Evolutionary conservation across 2,888 invertebrate species (phyloP), one percentile per base, ranked within the genome.

Genomic region (Digitonthophagus gazella): DNA sequence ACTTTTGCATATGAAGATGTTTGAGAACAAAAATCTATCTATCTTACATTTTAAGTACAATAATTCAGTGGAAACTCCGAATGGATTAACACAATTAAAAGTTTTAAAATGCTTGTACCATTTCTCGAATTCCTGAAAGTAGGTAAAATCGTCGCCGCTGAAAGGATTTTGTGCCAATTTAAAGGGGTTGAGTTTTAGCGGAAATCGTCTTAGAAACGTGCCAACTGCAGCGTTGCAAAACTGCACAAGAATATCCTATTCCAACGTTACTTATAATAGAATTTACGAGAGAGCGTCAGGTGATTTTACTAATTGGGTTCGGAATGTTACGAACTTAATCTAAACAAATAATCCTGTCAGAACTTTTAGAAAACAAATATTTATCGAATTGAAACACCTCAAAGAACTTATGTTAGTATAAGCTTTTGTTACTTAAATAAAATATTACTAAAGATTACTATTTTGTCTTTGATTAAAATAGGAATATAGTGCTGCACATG

Each of bases 231-330:
- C 91, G 2, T 84, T 95, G 71, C 86, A 86, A 75, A 88, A 89
- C 76, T 92, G 93, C 78, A 88, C 90, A 66, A 89, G 90, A 77
- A 85, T 95, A 67, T 87, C 93, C n/a, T 94, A 95, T 83, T 87
- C 95, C 74, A 95, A 95, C 83, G 88, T 95, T 78, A 95, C 93
- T 71, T 95, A 95, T 83, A 95, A 96, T 82, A 90, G 90, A 80
- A 93, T 96, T 78, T 86, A 89, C 73, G 90, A 92, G 79, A 89
- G 94, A 75, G 87, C n/a, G 88, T 74, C 89, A 91, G 71, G 89
- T 90, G 92, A 94, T 80, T 93, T 96, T 79, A 83, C 85, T 8
- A 87, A 88, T 71, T 95, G 95, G 93, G 92, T 93, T 20, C 86
- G 87, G 69, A 91, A 90, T 76, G 85, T 96, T 67, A 91, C 91